Percentiles rank a stretch among this genome's conserved stretches.
These are phyloP conservation scores for Danionella cerebrum DNA, from an alignment of 2,113 vertebrate species.

Conservation along the genomic window DNA sequence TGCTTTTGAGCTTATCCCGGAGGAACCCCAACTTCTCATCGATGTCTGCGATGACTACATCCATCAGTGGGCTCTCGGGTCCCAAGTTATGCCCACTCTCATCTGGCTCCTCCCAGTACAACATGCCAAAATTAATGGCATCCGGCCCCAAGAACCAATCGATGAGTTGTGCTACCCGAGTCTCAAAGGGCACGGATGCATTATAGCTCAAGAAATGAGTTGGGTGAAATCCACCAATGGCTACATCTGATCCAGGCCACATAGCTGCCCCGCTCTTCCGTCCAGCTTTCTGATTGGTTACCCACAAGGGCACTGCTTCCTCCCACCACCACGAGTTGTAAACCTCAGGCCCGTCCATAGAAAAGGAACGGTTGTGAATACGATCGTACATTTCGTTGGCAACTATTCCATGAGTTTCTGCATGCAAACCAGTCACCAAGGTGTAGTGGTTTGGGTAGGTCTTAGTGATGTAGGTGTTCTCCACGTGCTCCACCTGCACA, in stretches of 20 bases:
- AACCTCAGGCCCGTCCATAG: constrained; percentile 66
- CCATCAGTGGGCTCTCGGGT: constrained; percentile 76
- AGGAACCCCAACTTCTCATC: constrained; percentile 82
- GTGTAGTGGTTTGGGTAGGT: constrained; percentile 96
- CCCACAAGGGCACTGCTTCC: constrained; percentile 79
- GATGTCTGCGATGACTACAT: constrained; percentile 64
- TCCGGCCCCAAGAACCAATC: constrained; percentile 75
- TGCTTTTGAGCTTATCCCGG: constrained; percentile 68
- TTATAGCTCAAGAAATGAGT: constrained; percentile 74
- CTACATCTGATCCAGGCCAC: constrained; percentile 88
- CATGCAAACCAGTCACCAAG: constrained; percentile 89
- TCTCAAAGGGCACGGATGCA: constrained; percentile 72
- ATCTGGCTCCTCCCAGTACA: constrained; percentile 91
- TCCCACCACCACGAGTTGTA: constrained; percentile 83
- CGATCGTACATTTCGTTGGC: constrained; percentile 88
- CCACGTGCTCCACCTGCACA: constrained; percentile 79
- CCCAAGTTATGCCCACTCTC: constrained; percentile 74
- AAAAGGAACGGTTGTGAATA: constrained; percentile 72
- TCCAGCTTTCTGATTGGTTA: constrained; percentile 78
- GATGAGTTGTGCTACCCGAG: constrained; percentile 69
- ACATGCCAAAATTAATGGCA: constrained; percentile 76
- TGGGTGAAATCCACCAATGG: constrained; percentile 71
- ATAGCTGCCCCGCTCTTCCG: constrained; percentile 75
- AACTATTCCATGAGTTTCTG: constrained; percentile 89
- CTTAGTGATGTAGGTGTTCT: constrained; percentile 88